A percentile compares a stretch with the other conserved stretches of the same genome.
phyloP scores from a whole-genome alignment of 2,797 vertebrate genomes.

The Intellagama lesueurii region DNA sequence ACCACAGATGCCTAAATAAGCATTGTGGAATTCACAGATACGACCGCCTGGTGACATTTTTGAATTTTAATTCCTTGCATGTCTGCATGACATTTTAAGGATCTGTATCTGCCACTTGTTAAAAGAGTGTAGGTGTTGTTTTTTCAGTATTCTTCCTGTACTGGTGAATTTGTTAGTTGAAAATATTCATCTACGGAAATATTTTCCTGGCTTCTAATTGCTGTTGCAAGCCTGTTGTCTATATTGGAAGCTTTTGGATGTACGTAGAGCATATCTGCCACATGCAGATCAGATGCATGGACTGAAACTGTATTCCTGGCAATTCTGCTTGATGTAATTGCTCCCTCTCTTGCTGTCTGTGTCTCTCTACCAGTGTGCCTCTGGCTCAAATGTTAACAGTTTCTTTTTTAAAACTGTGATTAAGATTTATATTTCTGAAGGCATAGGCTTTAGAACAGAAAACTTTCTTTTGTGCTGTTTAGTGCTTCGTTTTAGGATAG shows the following conservation, averaged over 20 bases:
- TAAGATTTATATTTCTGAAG: conserved; percentile 5
- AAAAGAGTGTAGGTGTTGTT: neutral
- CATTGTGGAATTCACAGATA: neutral
- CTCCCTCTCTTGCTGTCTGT: neutral
- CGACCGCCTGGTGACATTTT: neutral
- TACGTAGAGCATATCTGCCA: neutral
- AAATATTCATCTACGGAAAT: neutral
- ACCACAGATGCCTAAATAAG: neutral
- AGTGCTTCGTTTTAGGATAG: neutral
- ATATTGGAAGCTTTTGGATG: neutral
- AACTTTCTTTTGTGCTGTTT: neutral
- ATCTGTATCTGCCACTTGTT: neutral
- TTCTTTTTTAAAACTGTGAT: neutral
- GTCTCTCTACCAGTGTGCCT: neutral
- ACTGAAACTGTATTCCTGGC: neutral
- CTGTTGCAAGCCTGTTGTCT: neutral
- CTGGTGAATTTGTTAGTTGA: neutral
- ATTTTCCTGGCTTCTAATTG: conserved; percentile 4
- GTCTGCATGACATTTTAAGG: neutral
- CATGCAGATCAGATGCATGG: conserved; percentile 7
- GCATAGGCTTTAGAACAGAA: neutral
- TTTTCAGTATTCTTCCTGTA: neutral
- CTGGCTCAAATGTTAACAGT: neutral
- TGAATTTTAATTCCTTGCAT: neutral
- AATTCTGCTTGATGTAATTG: neutral